Conservation (phyloP, 2,888 invertebrate genomes). For the Melipona bicolor region DNA sequence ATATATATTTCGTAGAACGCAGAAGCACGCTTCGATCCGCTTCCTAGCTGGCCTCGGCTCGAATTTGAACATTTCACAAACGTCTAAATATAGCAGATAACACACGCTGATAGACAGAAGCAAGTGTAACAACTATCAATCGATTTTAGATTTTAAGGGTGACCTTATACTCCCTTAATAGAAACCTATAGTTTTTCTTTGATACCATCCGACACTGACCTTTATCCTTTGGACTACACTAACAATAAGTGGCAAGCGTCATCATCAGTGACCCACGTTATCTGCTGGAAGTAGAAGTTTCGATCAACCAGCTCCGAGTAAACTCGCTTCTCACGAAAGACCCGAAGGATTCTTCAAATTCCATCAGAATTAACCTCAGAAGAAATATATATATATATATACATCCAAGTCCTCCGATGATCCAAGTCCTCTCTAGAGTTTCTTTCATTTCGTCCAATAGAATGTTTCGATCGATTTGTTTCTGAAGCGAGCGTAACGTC, state of each 20-base stretch:
- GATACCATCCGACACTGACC: constrained; percentile 7
- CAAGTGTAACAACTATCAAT: not conserved
- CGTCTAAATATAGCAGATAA: not conserved
- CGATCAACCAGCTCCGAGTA: not conserved
- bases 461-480: not conserved
- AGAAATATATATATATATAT: no score
- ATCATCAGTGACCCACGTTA: not conserved
- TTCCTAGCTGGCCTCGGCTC: not conserved
- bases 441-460: not conserved
- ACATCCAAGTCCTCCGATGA: not conserved
- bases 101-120: no score
- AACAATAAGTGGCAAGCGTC: not conserved
- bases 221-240: constrained; percentile 11
- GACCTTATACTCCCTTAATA: not conserved
- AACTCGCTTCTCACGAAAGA: not conserved
- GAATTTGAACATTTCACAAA: not conserved
- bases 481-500: not conserved
- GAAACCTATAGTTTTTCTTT: constrained; percentile 2
- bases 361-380: no score
- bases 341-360: not conserved
- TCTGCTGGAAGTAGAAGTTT: not conserved
- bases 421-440: not conserved
- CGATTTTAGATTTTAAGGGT: constrained; percentile 4
- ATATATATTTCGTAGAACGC: constrained; percentile 5
- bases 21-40: not conserved